Evolutionary conservation across 1,140 invertebrate genomes (phyloP).

Genomic region (Lepidostoma basale): DNA sequence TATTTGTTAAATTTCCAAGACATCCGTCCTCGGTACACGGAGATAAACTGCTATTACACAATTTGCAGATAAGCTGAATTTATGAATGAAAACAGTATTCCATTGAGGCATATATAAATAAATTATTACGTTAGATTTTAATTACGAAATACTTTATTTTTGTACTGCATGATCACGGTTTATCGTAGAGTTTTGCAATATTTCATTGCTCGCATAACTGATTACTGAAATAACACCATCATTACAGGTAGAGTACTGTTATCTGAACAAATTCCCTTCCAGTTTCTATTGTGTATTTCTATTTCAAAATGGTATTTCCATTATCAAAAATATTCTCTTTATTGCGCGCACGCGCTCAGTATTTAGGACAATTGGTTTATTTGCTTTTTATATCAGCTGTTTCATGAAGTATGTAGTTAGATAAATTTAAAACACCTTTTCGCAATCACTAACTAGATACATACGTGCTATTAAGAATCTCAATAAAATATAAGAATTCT

Average conservation of each 20-base stretch:
- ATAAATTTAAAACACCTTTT: slow-evolving; percentile 1
- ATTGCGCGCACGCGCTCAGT: too few species aligned
- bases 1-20: too few species aligned
- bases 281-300: too few species aligned
- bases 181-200: neutral
- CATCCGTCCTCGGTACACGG: neutral
- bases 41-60: neutral
- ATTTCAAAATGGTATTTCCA: too few species aligned
- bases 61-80: slow-evolving; percentile 11
- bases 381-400: slow-evolving; percentile 23
- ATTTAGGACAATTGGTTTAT: slow-evolving; percentile 13
- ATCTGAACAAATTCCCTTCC: too few species aligned
- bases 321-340: too few species aligned
- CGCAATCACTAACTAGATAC: neutral
- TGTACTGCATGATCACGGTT: neutral
- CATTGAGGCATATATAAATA: neutral
- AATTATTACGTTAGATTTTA: neutral
- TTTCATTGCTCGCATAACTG: neutral
- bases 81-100: slow-evolving; percentile 15
- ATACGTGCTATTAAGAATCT: too few species aligned
- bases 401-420: slow-evolving; percentile 1
- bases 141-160: neutral
- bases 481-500: too few species aligned
- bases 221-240: neutral
- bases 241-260: too few species aligned